These are phyloP conservation scores for Linurgus olivaceus DNA, from an alignment of 2,797 vertebrate species.

Conservation along the genomic window DNA sequence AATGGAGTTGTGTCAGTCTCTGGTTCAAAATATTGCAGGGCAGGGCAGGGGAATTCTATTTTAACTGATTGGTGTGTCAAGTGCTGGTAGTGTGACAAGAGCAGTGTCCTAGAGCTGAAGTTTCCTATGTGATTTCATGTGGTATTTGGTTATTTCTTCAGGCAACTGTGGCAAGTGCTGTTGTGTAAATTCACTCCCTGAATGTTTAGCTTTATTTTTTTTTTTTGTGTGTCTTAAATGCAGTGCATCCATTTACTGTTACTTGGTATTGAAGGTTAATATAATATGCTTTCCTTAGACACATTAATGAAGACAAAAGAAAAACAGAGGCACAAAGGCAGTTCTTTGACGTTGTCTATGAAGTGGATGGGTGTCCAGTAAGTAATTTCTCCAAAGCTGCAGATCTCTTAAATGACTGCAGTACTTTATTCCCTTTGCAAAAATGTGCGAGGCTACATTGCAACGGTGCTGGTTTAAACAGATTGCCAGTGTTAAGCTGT, in stretches of 20 bases:
- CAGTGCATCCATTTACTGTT: neutral
- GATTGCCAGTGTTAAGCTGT: conserved; percentile 1
- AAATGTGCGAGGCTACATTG: neutral
- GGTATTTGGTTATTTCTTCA: neutral
- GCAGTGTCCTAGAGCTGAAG: neutral
- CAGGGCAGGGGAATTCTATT: rapidly evolving
- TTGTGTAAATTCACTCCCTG: neutral
- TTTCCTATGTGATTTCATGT: neutral
- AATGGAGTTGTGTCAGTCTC: neutral
- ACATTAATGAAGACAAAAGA: conserved; percentile 98
- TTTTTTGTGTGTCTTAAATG: neutral
- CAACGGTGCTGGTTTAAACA: conserved; percentile 7
- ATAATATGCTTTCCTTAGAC: conserved; percentile 72
- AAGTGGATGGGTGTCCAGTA: conserved; percentile 97
- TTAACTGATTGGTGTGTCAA: neutral
- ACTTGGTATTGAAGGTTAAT: neutral
- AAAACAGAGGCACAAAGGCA: conserved; percentile 98
- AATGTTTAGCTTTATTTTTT: neutral
- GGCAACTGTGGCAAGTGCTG: neutral
- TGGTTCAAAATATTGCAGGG: neutral
- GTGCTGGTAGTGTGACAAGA: neutral
- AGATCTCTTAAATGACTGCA: neutral
- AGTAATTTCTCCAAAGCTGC: conserved; percentile 69
- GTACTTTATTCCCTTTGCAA: neutral
- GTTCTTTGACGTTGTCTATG: conserved; percentile 98